Evolutionary conservation across 2,888 invertebrate genomes (phyloP).

Genomic region (Lapara coniferarum): DNA sequence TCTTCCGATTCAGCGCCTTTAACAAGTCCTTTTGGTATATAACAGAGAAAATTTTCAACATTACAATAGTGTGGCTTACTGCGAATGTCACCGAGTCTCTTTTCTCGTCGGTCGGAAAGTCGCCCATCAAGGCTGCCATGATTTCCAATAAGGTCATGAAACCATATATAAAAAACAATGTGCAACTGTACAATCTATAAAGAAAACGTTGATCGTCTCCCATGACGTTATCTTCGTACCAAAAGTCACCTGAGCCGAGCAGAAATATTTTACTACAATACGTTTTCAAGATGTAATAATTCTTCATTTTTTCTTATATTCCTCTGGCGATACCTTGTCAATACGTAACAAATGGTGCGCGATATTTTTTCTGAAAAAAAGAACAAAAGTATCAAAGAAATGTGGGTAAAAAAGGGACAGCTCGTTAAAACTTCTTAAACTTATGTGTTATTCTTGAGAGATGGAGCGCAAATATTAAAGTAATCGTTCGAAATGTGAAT

Average conservation of each 20-base stretch:
- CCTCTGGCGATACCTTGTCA: slow-evolving; percentile 21
- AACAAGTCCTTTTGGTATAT: slow-evolving; percentile 58
- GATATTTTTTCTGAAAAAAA: slow-evolving; percentile 13
- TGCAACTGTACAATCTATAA: slow-evolving; percentile 53
- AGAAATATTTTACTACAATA: slow-evolving; percentile 60
- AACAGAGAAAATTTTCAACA: slow-evolving; percentile 66
- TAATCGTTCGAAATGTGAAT: no score
- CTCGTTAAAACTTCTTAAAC: slow-evolving; percentile 1
- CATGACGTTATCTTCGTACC: slow-evolving; percentile 61
- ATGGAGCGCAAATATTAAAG: no score
- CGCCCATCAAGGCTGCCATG: slow-evolving; percentile 61
- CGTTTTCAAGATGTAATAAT: slow-evolving; percentile 60
- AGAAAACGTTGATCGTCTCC: slow-evolving; percentile 56
- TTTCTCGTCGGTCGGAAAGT: slow-evolving; percentile 70
- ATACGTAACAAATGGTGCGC: slow-evolving; percentile 21
- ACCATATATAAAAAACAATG: slow-evolving; percentile 57
- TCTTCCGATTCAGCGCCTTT: slow-evolving; percentile 57
- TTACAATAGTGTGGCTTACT: slow-evolving; percentile 68
- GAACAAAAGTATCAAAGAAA: background rate
- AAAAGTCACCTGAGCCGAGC: slow-evolving; percentile 70
- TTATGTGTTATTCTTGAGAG: background rate
- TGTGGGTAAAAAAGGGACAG: slow-evolving; percentile 1
- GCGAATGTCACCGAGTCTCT: slow-evolving; percentile 69
- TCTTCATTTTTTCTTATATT: slow-evolving; percentile 55
- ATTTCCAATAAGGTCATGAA: slow-evolving; percentile 70